Evolutionary conservation across 1,140 invertebrate genomes (phyloP), one percentile per base, ranked within the genome.

Genomic region (Patella vulgata): DNA sequence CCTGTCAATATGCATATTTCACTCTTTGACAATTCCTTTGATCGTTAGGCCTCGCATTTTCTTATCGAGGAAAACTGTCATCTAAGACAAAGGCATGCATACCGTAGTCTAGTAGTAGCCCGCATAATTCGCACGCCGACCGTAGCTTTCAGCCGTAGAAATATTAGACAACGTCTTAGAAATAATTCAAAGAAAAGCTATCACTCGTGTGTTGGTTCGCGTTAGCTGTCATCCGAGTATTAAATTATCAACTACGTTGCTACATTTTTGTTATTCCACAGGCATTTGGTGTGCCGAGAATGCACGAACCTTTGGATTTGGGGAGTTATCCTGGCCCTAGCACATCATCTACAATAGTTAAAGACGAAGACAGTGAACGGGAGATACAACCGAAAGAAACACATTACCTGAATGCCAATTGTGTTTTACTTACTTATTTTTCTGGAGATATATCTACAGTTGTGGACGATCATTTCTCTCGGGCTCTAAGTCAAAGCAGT

Each of bases 371-470:
- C 3, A 59, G 66, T 11, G 74, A 79, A 17, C 74, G 69, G 36
- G 74, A 66, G 5, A 57, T 51, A 21, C 66, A 69, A 47, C 75
- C 78, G 3, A 77, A 78, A 52, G 75, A 92, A 71, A 93, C 93
- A 53, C 93, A 96, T 78, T 97, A 96, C 85, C 88, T 97, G 58
- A 94, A 92, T 66, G 92, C 94, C 59, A 96, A 96, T 87, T 97
- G 94, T 86, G 93, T 96, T 47, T 91, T 96, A 69, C 93, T 96
- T 84, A 95, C 93, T 55, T 93, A 96, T 86, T 96, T 96, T 84
- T 90, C 91, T 59, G 94, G 94, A 14, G 94, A 97, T 84, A 92
- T 93, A 27, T 91, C 93, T 36, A 88, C 91, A 60, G 93, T 95
- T 66, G 94, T 97, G 48, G 95, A 97, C 82, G 94, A 97, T 85